Base-by-base conservation (phyloP, 2,113 vertebrate genomes). In the Ailuropoda melanoleuca region DNA sequence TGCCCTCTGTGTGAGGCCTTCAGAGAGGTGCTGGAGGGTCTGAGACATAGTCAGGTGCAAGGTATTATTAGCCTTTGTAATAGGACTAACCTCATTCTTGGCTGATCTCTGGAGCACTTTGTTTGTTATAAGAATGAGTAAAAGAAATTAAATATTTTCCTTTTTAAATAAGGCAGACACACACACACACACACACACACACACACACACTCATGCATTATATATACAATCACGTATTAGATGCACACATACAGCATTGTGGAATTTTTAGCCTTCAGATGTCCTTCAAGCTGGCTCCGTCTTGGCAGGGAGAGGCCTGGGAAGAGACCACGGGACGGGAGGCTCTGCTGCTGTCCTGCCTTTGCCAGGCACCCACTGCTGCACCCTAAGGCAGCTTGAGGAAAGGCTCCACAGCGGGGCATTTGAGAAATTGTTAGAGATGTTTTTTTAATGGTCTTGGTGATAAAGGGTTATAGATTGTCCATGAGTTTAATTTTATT, bases 401-500 rank as follows among this genome's bases (percentile, higher is more conserved):
- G 31, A 34, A 75, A 62, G 55, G 31, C 62, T 93, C 11, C 3
- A 9, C 31, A 19, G 21, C 18, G 23, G 50, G 75, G 58, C 12
- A 8, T 81, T 78, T 34, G 37, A 23, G 80, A 97, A 87, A 48
- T 70, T 21, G 31, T 50, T 72, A 56, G 34, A 95, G 56, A 68
- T 88, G 18, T 66, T 72, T 77, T 94, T 82, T 68, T 84, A n/a
- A 55, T 46, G 39, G 56, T 88, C 50, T 96, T 48, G 14, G 8
- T 87, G 75, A 64, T 64, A 62, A 90, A 84, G 50, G 39, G 23
- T 94, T 90, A 43, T 70, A 18, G 56, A n/a, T 66, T 90, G n/a
- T 93, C 74, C 46, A 48, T 95, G 77, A 88, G 78, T 95, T 92
- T 90, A 88, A 74, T 94, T 96, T 92, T 84, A 83, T 93, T 94